Percentiles rank a stretch among this genome's conserved stretches.
Conservation (phyloP, 2,888 invertebrate species). For the Carpatolechia fugitivella region DNA sequence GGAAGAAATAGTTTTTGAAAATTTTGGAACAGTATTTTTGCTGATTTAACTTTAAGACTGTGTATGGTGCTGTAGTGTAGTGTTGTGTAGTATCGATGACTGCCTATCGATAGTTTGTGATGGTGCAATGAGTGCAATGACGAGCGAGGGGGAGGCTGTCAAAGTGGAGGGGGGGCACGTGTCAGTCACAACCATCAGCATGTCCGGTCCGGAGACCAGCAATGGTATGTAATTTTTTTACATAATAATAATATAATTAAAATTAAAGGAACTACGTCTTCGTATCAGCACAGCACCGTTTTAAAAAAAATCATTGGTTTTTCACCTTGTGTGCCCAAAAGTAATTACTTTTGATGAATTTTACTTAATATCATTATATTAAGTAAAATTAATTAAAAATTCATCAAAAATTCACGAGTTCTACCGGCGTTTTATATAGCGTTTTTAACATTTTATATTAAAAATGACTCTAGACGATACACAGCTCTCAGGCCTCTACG, state of each 20-base stretch:
- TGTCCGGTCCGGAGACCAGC: conserved; percentile 79
- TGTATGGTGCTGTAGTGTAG: conserved; percentile 60
- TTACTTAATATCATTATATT: too few species aligned
- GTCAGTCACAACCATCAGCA: conserved; percentile 90
- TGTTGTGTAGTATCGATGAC: conserved; percentile 48
- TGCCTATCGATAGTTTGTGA: conserved; percentile 50
- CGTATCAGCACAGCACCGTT: too few species aligned
- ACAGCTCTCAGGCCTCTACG: too few species aligned
- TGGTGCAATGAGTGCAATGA: conserved; percentile 51
- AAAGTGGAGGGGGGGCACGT: conserved; percentile 81
- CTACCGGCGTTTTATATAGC: too few species aligned
- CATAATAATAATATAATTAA: not conserved
- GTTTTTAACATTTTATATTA: too few species aligned
- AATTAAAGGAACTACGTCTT: too few species aligned
- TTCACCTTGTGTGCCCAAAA: too few species aligned
- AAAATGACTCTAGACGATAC: too few species aligned
- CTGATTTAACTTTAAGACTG: conserved; percentile 38
- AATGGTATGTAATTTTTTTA: conserved; percentile 60
- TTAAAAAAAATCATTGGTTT: too few species aligned
- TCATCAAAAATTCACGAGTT: too few species aligned
- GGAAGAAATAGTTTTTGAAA: conserved; percentile 46
- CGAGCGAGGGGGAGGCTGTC: conserved; percentile 68
- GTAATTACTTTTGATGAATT: too few species aligned
- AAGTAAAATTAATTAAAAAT: too few species aligned
- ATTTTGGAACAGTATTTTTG: conserved; percentile 49